A percentile compares a stretch with the other conserved stretches of the same genome.
Conservation (phyloP, 2,888 invertebrate genomes). For the Bruchidius siliquastri region DNA sequence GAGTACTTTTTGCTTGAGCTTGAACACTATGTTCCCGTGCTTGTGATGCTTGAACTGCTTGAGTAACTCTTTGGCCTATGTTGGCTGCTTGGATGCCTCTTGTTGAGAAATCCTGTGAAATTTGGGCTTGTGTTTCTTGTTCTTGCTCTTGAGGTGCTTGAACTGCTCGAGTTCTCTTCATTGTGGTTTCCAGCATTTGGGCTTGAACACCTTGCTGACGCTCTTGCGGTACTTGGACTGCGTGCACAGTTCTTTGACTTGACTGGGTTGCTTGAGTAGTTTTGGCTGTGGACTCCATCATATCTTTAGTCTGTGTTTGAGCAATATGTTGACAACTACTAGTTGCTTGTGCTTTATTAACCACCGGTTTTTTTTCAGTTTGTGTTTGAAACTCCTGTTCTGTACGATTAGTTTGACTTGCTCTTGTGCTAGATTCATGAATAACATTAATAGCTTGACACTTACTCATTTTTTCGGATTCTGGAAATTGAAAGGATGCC, state of each 20-base stretch:
- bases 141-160: not conserved
- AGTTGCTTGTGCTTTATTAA: too few relatives aligned
- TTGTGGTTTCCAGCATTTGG: not conserved
- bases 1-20: not conserved
- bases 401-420: not conserved
- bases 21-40: too few relatives aligned
- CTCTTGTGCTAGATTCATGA: not conserved
- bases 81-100: too few relatives aligned
- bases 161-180: not conserved
- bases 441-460: not conserved
- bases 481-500: not conserved
- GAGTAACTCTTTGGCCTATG: too few relatives aligned
- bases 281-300: not conserved
- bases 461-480: not conserved
- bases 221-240: not conserved
- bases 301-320: not conserved
- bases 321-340: too few relatives aligned
- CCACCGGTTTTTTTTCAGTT: too few relatives aligned
- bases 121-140: not conserved
- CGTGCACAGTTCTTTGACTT: not conserved
- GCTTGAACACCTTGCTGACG: not conserved
- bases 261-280: not conserved
- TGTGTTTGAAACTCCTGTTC: not conserved
- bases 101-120: not conserved
- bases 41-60: too few relatives aligned